Evolutionary conservation across 1,140 invertebrate species (phyloP).

Genomic region (Rhagoletis pomonella): DNA sequence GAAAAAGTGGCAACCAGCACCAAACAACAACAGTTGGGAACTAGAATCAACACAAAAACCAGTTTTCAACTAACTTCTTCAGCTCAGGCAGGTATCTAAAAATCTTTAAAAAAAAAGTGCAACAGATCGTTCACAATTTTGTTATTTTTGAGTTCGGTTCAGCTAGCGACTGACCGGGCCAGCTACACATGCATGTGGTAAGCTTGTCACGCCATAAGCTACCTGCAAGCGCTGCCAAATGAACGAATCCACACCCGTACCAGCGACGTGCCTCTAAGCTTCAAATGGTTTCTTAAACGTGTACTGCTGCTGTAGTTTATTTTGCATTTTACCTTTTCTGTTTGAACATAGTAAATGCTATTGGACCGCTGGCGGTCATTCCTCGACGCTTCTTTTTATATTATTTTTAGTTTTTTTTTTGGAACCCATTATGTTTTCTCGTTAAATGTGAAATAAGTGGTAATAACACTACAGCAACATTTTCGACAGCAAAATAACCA

Average conservation of each 20-base stretch:
- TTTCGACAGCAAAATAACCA: constrained; percentile 36
- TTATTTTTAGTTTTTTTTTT: constrained; percentile 8
- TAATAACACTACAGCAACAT: neutral
- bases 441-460: constrained; percentile 42
- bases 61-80: neutral
- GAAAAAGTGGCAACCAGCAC: neutral
- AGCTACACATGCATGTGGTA: neutral
- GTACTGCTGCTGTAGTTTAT: neutral
- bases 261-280: neutral
- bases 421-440: constrained; percentile 6
- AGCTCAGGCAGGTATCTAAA: neutral
- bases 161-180: neutral
- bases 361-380: constrained; percentile 28
- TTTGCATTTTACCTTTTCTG: neutral
- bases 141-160: neutral
- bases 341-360: no score
- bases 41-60: constrained; percentile 33
- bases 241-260: constrained; percentile 7
- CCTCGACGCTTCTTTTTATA: neutral
- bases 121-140: neutral
- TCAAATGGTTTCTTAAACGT: constrained; percentile 37
- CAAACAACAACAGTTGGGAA: neutral
- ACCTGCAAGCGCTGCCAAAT: constrained; percentile 43
- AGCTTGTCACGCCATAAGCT: constrained; percentile 50
- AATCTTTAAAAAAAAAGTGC: neutral